Evolutionary conservation across 2,113 vertebrate genomes (phyloP), one percentile per base, ranked within the genome.

Genomic region (Takifugu flavidus): DNA sequence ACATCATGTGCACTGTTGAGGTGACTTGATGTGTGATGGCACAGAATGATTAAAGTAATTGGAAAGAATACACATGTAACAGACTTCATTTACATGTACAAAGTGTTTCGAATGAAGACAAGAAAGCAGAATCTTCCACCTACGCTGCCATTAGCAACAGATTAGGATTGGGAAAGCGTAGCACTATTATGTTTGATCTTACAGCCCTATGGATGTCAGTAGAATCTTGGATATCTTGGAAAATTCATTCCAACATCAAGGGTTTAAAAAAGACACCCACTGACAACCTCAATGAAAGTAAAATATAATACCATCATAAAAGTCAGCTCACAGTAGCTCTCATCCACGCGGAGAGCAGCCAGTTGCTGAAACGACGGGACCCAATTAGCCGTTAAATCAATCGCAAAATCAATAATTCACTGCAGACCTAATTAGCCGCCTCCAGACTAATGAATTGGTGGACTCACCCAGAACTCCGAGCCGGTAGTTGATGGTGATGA

Each of bases 401-500:
- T 74, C 28, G 8, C 20, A 4, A 11, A 63, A 75, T 71, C 67
- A 44, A 66, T 73, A 73, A 44, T 1, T 66, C 61, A 51, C 57
- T 50, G 59, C 59, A 45, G 56, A 66, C 53, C 6, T 63, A 68
- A 50, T 80, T 58, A 71, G 55, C 64, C 64, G 51, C 34, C 51
- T 31, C 15, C 59, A n/a, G 65, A 67, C 44, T 58, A 67, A 75
- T 72, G 51, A 58, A 43, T 25, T 6, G 53, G 54, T 8, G 5
- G 53, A 92, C 94, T 95, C 83, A 96, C 95, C 95, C 49, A 97
- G 76, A 59, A 97, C 85, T 0, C 95, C 95, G 13, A 97, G 91
- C 15, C 95, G 91, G 88, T 96, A 97, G 91, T 97, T 97, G 59
- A 97, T 84, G 14, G 95, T 96, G 67, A 96, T 80, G 63, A 96